Evolutionary conservation across 2,888 invertebrate genomes (phyloP).

Genomic region (Laspeyria flexula): DNA sequence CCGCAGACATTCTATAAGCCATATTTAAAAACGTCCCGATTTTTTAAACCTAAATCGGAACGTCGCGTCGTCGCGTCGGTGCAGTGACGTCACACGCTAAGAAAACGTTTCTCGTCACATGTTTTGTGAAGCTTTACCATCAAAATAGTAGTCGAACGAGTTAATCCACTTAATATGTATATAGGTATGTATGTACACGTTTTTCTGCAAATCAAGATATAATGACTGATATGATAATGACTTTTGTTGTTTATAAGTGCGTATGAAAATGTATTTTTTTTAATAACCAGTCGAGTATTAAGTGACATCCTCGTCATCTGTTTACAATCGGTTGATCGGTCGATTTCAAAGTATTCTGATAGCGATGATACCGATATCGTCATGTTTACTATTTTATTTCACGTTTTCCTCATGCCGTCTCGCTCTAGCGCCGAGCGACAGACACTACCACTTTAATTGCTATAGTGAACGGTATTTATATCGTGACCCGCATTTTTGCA

Average conservation of each 20-base stretch:
- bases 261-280: too few relatives aligned
- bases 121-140: background rate
- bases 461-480: conserved; percentile 63
- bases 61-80: background rate
- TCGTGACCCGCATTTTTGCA: conserved; percentile 56
- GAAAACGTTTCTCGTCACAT: background rate
- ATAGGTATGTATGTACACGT: too few relatives aligned
- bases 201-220: too few relatives aligned
- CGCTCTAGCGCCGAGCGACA: conserved; percentile 51
- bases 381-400: conserved; percentile 69
- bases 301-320: conserved; percentile 30
- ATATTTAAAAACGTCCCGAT: background rate
- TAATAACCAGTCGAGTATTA: conserved; percentile 22
- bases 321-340: conserved; percentile 40
- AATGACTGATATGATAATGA: too few relatives aligned
- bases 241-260: too few relatives aligned
- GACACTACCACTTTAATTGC: conserved; percentile 52
- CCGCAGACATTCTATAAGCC: background rate
- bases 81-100: background rate
- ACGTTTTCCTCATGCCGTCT: conserved; percentile 79
- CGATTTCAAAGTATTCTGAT: conserved; percentile 48
- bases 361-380: conserved; percentile 54
- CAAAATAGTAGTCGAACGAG: background rate
- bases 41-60: background rate
- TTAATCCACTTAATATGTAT: background rate